Conservation (phyloP, 2,797 vertebrate genomes). For the Toxotes lorentzi region DNA sequence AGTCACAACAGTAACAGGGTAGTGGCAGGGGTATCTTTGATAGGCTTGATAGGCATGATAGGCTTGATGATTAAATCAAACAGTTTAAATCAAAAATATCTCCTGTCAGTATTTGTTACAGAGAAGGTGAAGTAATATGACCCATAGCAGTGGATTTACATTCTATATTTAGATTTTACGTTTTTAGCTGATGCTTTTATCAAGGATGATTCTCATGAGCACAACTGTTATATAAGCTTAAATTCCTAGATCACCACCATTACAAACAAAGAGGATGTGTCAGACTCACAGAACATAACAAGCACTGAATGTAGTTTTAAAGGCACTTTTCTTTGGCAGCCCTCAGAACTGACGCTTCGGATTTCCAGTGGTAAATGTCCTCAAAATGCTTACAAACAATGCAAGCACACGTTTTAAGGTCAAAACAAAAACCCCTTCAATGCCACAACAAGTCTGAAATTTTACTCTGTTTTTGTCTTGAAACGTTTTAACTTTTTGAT, state of each 20-base stretch:
- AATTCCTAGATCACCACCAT: background rate
- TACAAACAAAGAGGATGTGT: background rate
- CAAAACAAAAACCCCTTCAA: too few relatives aligned
- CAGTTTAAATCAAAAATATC: background rate
- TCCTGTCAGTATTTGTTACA: background rate
- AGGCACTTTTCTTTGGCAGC: background rate
- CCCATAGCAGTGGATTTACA: slow-evolving; percentile 7
- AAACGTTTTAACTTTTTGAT: too few relatives aligned
- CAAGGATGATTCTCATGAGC: background rate
- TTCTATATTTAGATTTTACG: slow-evolving; percentile 16
- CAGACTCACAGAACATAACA: background rate
- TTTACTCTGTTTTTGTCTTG: too few relatives aligned
- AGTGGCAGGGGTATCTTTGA: background rate
- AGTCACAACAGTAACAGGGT: background rate
- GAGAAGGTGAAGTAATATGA: background rate
- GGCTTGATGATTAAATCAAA: slow-evolving; percentile 6
- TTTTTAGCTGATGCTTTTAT: slow-evolving; percentile 27
- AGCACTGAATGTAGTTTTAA: background rate
- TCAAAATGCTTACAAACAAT: too few relatives aligned
- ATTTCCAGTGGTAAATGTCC: background rate
- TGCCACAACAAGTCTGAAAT: too few relatives aligned
- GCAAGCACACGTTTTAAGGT: too few relatives aligned
- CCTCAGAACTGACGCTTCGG: background rate
- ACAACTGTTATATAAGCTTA: slow-evolving; percentile 1
- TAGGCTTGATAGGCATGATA: background rate